Base-by-base conservation (phyloP, 2,113 vertebrate species). In the Ctenodactylus gundi region DNA sequence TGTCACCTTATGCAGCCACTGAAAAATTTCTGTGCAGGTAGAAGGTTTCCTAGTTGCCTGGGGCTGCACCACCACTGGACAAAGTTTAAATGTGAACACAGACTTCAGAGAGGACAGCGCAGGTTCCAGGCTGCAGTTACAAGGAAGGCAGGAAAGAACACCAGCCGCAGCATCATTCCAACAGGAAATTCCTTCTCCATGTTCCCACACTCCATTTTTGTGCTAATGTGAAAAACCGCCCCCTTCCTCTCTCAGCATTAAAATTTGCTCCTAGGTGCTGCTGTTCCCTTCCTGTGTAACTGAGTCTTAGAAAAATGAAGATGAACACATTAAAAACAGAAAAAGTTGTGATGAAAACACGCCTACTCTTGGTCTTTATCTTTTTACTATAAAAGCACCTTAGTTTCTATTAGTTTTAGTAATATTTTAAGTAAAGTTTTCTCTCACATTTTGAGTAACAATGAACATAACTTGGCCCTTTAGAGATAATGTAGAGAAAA, bases 401-500 rank as follows among this genome's bases (percentile, higher is more conserved):
- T 68, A 57, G 18, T 77, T 91, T 91, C 67, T 77, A 21, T 49
- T 83, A 76, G 41, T 72, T 88, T 76, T 94, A 89, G 36, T 83
- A 88, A 46, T 60, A 36, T 82, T 90, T 77, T 25, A 8, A 84
- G 65, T 78, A 25, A 73, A 90, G 25, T 58, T 93, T 46, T 21
- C 27, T 86, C n/a, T 93, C 44, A 76, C 72, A 92, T 27, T 73
- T 85, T 64, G 12, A 18, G 44, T 78, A 89, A 95, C 78, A 94
- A 1, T 90, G 62, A 58, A 91, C 85, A 87, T 93, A 13, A 88
- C 72, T 88, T 55, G 62, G 39, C 15, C 34, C 86, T 94, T 90
- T 85, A 46, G 70, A 94, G 93, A 67, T 76, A 86, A 85, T 53
- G 2, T 57, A 55, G 25, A 92, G n/a, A 91, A 94, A 94, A 91